A percentile compares a stretch with the other conserved stretches of the same genome.
Conservation (phyloP, 2,888 invertebrate genomes). For the Gnatocerus cornutus region DNA sequence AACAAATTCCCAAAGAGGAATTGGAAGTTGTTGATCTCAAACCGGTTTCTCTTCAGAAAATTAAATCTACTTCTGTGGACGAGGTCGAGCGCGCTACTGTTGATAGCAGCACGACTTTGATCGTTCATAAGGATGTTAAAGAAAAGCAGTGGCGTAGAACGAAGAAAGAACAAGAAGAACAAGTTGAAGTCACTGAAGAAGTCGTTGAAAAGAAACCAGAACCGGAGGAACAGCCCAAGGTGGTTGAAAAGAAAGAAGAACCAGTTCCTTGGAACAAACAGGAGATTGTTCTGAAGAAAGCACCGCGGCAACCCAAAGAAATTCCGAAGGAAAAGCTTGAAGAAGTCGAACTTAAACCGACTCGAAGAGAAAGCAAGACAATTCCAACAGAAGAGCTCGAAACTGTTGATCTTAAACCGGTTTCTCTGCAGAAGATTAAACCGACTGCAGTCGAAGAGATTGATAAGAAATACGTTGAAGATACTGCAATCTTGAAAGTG, state of each 20-base stretch:
- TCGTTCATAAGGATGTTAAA: conserved; percentile 59
- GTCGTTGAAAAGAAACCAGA: conserved; percentile 57
- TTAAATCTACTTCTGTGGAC: conserved; percentile 43
- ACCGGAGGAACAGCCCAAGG: conserved; percentile 61
- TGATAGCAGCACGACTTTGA: conserved; percentile 63
- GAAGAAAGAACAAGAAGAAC: conserved; percentile 52
- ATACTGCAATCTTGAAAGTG: conserved; percentile 36
- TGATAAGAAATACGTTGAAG: conserved; percentile 44
- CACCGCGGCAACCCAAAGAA: conserved; percentile 43
- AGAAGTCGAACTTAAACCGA: conserved; percentile 58
- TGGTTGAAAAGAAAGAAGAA: conserved; percentile 55
- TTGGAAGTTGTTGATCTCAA: conserved; percentile 58
- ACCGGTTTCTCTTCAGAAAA: conserved; percentile 51
- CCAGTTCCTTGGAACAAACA: conserved; percentile 44
- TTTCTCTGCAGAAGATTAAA: conserved; percentile 47
- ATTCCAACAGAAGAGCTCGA: conserved; percentile 60
- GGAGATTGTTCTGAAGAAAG: conserved; percentile 41
- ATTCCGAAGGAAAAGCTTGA: conserved; percentile 56
- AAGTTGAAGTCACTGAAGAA: conserved; percentile 29
- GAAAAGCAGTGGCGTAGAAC: conserved; percentile 54
- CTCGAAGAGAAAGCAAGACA: conserved; percentile 55
- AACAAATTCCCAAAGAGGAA: conserved; percentile 60
- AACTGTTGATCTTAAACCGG: conserved; percentile 58
- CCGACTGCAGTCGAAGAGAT: conserved; percentile 49
- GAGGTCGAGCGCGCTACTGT: conserved; percentile 55